Percentiles rank a stretch among this genome's conserved stretches.
These are phyloP conservation scores for Podocnemis expansa DNA, from an alignment of 2,113 vertebrate genomes.

Conservation along the genomic window DNA sequence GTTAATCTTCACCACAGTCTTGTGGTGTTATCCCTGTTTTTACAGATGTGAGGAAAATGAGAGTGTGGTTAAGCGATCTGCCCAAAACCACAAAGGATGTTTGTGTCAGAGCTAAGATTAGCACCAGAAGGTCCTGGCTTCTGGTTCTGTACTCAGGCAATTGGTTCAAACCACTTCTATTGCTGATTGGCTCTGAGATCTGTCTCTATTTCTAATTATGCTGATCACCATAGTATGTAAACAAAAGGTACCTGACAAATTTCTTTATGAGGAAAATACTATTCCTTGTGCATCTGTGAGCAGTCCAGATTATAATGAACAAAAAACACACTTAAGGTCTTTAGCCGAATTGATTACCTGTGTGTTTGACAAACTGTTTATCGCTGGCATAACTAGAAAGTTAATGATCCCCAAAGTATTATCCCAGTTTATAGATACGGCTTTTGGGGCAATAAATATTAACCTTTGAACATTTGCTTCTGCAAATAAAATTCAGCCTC, in stretches of 20 bases:
- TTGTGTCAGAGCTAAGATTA: not conserved
- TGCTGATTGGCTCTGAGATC: not conserved
- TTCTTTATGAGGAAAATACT: not conserved
- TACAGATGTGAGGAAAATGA: slow-evolving; percentile 27
- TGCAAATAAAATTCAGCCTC: slow-evolving; percentile 72
- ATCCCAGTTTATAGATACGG: slow-evolving; percentile 63
- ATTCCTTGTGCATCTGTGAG: not conserved
- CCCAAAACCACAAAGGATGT: not conserved
- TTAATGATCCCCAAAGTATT: slow-evolving; percentile 70
- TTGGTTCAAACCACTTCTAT: not conserved
- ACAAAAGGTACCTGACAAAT: not conserved
- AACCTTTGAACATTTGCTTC: slow-evolving; percentile 70
- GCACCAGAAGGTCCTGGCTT: not conserved
- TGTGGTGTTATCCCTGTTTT: slow-evolving; percentile 24
- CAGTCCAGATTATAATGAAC: slow-evolving; percentile 5
- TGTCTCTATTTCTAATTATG: not conserved
- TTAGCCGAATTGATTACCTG: not conserved
- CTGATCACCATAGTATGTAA: not conserved
- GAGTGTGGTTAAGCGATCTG: not conserved
- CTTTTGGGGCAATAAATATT: slow-evolving; percentile 71
- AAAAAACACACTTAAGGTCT: slow-evolving; percentile 14
- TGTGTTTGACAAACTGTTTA: slow-evolving; percentile 1
- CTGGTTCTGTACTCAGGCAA: not conserved
- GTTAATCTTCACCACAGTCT: slow-evolving; percentile 41
- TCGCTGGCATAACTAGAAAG: slow-evolving; percentile 48